Base-by-base conservation (phyloP, 2,888 invertebrate species). In the Eubasilissa splendida region DNA sequence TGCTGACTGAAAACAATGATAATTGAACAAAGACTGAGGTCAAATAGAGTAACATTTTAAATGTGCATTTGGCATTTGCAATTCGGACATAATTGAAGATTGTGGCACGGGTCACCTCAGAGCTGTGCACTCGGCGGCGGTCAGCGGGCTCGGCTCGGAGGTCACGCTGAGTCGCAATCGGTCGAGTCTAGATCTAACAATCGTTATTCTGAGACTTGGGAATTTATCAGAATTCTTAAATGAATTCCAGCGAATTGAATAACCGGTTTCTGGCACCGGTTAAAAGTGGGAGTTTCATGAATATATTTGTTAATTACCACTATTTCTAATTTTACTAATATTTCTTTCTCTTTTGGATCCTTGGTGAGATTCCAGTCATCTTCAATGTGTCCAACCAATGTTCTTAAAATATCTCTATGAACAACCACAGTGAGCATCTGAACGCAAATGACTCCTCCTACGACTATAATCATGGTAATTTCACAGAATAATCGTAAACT, bases 21-120 rank as follows among this genome's bases (percentile, higher is more conserved):
- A 31, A 71, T 71, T 71, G 71, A 54, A 71, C 54, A 56, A 22
- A 71, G 53, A 71, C 71, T 54, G 54, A 54, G 71, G 71, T 71
- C 71, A 71, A 71, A 54, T 71, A 71, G 53, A 54, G 71, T 71
- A 71, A 71, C 71, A 53, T 71, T 71, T 71, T 71, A 71, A 71
- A 71, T 71, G 71, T 71, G 71, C 71, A 71, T 71, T 71, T 53
- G 22, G 71, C 54, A 54, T 71, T 71, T 71, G 71, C 71, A 71
- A 71, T 71, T 71, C 71, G 53, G 71, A 71, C 54, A 53, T 71
- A 71, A 71, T 71, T 71, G 71, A 71, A 71, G 71, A 71, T 71
- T 71, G 71, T 22, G 22, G 22, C 22, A 31, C 22, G 31, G 71
- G 71, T 70, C 71, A 71, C 71, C 71, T 54, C 33, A 22, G 54